Conservation (phyloP, 2,113 vertebrate species). For the Theristicus caerulescens region DNA sequence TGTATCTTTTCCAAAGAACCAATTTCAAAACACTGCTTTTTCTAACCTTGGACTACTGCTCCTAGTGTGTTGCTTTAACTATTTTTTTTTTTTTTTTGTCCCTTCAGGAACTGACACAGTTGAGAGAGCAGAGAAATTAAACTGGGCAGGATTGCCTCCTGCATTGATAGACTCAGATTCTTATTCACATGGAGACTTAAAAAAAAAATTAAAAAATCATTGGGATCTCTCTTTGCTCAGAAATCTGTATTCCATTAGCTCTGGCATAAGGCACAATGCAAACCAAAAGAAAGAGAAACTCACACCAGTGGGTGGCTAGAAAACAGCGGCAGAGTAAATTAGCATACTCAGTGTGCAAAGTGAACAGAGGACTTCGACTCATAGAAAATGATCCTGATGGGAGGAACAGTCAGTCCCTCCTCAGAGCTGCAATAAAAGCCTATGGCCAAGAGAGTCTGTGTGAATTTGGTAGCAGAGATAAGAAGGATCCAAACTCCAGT, state of each 20-base stretch:
- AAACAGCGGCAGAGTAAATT: conserved; percentile 1
- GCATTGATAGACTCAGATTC: background rate
- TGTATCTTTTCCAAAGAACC: background rate
- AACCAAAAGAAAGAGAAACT: background rate
- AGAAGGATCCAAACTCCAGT: background rate
- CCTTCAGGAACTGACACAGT: conserved; percentile 15
- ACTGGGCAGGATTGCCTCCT: background rate
- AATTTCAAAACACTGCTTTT: background rate
- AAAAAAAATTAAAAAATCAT: background rate
- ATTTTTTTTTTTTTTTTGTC: background rate
- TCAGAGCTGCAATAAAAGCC: background rate
- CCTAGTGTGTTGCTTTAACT: background rate
- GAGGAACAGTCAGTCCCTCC: background rate
- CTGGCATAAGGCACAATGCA: background rate
- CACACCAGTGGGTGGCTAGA: background rate
- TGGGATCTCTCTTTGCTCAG: background rate
- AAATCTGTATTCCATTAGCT: conserved; percentile 25
- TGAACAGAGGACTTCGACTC: background rate
- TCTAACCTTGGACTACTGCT: background rate
- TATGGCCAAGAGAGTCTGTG: background rate
- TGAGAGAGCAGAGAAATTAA: conserved; percentile 51
- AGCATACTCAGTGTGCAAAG: background rate
- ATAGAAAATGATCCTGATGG: background rate
- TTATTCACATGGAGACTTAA: background rate
- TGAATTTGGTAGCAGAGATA: conserved; percentile 17